Base-by-base conservation (phyloP, 2,797 vertebrate species). In the Sebastes minor region DNA sequence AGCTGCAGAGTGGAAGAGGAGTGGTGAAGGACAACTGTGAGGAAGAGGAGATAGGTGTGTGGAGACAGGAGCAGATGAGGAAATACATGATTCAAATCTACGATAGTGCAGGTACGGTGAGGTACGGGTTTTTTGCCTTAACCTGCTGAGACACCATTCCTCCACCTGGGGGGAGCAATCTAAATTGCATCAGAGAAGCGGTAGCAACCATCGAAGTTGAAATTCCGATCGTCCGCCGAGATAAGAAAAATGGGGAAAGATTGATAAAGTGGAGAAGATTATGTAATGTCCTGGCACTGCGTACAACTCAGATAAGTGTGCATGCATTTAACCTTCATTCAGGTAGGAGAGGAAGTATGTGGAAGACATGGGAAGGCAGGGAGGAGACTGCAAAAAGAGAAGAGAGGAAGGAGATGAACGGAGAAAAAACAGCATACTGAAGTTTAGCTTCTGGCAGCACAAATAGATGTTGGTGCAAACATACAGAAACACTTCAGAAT, bases 171-270 rank as follows among this genome's bases (percentile, higher is more conserved):
- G 23, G 33, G 30, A 20, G n/a, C 74, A 88, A 91, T 93, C 93
- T 92, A 92, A 92, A 92, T 93, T 92, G 81, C 91, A 93, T 92
- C 91, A 80, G 90, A 13, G 59, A 81, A 80, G 83, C 85, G 0
- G 76, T 4, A 30, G 83, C 75, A 64, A 64, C 74, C 85, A 49
- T 86, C 53, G 68, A 72, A 64, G 81, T 80, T 42, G 74, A 82
- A 86, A 83, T 81, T 80, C 28, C 4, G 89, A 91, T 91, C 5
- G 59, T 70, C 52, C 3, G 23, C 9, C 8, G 1, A 76, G 90
- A 93, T 92, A 89, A 88, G 84, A 76, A 60, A 73, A 81, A 77
- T 68, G 62, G 74, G 32, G 33, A 74, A 65, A 38, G 80, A 75
- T 78, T 80, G 86, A 88, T 87, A 83, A 56, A 33, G 87, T 69